phyloP scores from a whole-genome alignment of 2,888 invertebrate species.

The Epinotia demarniana region DNA sequence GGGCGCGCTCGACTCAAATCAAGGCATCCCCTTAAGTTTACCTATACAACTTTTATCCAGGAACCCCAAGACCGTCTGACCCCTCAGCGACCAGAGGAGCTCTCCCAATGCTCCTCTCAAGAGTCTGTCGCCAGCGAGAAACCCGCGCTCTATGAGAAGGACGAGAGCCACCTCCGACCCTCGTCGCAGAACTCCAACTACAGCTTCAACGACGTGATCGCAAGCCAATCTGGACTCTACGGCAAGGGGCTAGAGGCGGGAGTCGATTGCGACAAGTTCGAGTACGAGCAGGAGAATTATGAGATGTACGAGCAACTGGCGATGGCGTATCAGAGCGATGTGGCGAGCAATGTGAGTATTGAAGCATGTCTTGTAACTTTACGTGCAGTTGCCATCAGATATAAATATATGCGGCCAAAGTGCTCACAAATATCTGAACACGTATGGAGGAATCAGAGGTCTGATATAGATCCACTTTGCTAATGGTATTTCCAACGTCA shows the following conservation, averaged over 20 bases:
- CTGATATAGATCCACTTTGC: no score
- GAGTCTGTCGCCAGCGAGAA: conserved; percentile 64
- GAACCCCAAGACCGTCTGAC: conserved; percentile 44
- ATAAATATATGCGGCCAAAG: no score
- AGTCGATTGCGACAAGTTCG: conserved; percentile 58
- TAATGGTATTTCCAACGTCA: no score
- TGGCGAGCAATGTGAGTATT: conserved; percentile 68
- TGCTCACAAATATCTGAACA: no score
- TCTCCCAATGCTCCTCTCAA: conserved; percentile 70
- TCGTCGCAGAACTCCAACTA: conserved; percentile 76
- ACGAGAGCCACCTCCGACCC: conserved; percentile 73
- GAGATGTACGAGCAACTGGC: conserved; percentile 79
- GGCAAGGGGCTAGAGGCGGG: conserved; percentile 54
- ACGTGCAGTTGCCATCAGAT: no score
- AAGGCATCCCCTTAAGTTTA: no score
- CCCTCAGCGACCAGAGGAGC: conserved; percentile 55
- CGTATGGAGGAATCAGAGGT: no score
- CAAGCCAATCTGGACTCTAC: conserved; percentile 59
- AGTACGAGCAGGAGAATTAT: conserved; percentile 68
- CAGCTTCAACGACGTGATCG: conserved; percentile 74
- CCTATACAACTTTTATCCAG: conserved; percentile 45
- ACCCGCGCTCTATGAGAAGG: conserved; percentile 64
- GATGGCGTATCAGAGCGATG: conserved; percentile 79
- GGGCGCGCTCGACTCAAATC: no score
- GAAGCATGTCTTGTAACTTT: no score